Percentiles rank a stretch among this genome's conserved stretches.
Conservation (phyloP, 2,797 vertebrate species). For the Manis crassicaudata region DNA sequence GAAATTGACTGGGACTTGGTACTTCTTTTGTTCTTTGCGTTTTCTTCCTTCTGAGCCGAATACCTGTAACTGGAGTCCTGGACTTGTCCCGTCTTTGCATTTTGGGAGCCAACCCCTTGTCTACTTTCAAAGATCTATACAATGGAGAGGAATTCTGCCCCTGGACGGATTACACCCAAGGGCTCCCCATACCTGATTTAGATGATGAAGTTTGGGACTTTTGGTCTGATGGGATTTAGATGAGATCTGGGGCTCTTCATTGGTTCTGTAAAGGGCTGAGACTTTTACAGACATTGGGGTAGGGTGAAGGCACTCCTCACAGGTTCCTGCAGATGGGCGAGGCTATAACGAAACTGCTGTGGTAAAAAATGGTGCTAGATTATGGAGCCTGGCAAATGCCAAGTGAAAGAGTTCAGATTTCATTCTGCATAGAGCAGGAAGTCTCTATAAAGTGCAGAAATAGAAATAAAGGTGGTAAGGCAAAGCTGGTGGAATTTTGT, state of each 20-base stretch:
- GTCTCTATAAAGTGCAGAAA: background rate
- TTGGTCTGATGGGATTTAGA: background rate
- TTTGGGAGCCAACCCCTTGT: background rate
- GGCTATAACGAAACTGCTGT: background rate
- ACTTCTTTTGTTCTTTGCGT: background rate
- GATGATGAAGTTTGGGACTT: background rate
- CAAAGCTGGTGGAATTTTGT: background rate
- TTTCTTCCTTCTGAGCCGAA: background rate
- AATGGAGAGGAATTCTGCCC: background rate
- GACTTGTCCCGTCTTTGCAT: background rate
- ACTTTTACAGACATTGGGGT: background rate
- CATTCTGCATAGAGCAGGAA: background rate
- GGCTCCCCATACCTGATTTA: background rate
- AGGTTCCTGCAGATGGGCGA: no score
- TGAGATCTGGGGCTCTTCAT: background rate
- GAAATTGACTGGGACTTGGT: background rate
- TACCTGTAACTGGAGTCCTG: background rate
- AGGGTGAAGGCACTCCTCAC: no score
- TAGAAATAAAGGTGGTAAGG: background rate
- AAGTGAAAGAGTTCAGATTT: background rate
- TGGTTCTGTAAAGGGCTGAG: background rate
- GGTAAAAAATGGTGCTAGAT: background rate
- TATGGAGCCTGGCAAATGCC: background rate
- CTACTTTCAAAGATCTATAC: background rate
- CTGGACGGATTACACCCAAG: background rate